Percentiles rank a stretch among this genome's conserved stretches.
These are phyloP conservation scores for Heteractis magnifica DNA, from an alignment of 92 coral and sea anemone species.

Conservation along the genomic window DNA sequence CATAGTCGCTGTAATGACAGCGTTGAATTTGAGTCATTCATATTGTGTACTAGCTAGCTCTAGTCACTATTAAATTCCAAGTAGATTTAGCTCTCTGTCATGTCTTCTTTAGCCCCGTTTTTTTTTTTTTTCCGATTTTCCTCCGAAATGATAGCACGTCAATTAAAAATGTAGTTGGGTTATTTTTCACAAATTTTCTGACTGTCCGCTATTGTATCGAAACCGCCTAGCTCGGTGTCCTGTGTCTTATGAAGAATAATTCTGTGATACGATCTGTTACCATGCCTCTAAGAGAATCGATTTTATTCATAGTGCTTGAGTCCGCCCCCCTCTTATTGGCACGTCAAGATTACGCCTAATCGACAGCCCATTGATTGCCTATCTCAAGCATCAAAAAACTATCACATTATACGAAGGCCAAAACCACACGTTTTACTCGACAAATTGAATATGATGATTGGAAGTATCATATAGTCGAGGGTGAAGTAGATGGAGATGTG, in stretches of 20 bases:
- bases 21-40: conserved; percentile 9
- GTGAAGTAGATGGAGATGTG: background rate
- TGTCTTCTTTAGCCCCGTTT: background rate
- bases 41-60: background rate
- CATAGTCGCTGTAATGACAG: background rate
- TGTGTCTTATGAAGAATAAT: background rate
- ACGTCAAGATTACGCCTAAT: background rate
- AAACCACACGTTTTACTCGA: background rate
- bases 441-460: background rate
- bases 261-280: background rate
- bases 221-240: background rate
- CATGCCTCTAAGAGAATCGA: background rate
- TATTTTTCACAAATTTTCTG: background rate
- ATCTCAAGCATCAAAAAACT: background rate
- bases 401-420: background rate
- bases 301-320: background rate
- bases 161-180: background rate
- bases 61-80: too few species aligned
- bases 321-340: background rate
- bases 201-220: background rate
- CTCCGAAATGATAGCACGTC: background rate
- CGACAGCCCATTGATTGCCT: conserved; percentile 1
- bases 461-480: background rate
- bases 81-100: background rate
- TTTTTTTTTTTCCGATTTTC: background rate